phyloP scores from a whole-genome alignment of 2,113 vertebrate genomes.

The Poeciliopsis retropinna region DNA sequence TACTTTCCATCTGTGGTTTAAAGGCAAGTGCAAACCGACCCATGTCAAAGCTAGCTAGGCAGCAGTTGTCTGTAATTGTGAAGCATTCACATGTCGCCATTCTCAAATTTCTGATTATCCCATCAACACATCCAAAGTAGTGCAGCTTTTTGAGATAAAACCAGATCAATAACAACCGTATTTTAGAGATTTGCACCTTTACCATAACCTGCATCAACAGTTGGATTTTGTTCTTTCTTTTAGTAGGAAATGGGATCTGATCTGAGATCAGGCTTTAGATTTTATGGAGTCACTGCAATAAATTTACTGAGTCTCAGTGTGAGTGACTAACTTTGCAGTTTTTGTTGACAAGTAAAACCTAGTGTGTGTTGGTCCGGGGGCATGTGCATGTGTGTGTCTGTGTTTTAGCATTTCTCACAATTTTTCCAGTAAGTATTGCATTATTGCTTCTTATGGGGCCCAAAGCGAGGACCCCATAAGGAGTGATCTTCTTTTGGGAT shows the following conservation, averaged over 20 bases:
- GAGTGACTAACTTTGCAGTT: neutral
- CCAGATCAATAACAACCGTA: neutral
- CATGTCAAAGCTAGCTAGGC: neutral
- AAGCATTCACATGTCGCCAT: neutral
- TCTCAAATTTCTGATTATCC: neutral
- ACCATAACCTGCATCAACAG: neutral
- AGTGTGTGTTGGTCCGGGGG: too few species aligned
- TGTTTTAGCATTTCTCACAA: too few species aligned
- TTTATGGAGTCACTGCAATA: neutral
- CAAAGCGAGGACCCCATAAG: too few species aligned
- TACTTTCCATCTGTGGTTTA: neutral
- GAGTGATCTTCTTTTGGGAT: too few species aligned
- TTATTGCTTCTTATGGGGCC: too few species aligned
- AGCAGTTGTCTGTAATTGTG: neutral
- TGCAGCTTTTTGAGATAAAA: neutral
- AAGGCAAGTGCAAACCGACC: neutral
- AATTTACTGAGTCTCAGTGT: neutral
- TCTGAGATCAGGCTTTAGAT: too few species aligned
- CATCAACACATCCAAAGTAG: neutral
- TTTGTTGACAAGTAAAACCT: neutral
- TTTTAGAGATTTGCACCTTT: neutral
- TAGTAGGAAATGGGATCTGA: neutral
- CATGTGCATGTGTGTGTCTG: too few species aligned
- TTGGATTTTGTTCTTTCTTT: neutral
- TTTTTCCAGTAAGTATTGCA: too few species aligned